Evolutionary conservation across 2,113 vertebrate genomes (phyloP).

Genomic region (Pogona vitticeps): DNA sequence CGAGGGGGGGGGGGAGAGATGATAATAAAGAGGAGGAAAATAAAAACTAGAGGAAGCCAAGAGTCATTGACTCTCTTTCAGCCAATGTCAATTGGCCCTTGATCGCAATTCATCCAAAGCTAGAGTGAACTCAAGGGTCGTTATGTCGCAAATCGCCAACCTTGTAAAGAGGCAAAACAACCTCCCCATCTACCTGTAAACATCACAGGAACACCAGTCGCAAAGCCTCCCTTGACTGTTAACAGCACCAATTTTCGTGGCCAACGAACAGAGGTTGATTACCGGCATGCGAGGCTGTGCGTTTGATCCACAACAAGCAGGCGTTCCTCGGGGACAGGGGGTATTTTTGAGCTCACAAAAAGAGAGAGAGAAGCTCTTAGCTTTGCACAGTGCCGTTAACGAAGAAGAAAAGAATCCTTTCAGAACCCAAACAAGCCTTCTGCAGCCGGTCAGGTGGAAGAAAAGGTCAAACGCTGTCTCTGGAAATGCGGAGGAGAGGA

Average conservation of each 20-base stretch:
- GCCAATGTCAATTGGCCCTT: not conserved
- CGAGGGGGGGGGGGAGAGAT: no score
- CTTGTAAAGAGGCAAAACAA: not conserved
- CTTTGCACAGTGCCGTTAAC: not conserved
- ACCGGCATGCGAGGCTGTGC: not conserved
- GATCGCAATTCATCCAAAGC: not conserved
- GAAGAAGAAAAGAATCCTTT: no score
- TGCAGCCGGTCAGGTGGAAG: not conserved
- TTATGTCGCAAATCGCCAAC: not conserved
- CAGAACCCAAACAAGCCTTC: not conserved
- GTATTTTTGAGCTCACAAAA: not conserved
- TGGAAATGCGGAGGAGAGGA: not conserved
- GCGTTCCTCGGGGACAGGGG: not conserved
- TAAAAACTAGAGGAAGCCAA: not conserved
- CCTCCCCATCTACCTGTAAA: no score
- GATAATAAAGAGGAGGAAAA: not conserved
- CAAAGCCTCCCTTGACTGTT: not conserved
- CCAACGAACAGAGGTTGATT: not conserved
- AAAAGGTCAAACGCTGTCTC: not conserved
- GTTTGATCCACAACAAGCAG: not conserved
- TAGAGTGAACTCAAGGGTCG: not conserved
- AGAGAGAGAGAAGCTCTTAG: not conserved
- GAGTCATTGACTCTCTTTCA: not conserved
- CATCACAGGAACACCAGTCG: not conserved
- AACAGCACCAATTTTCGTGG: not conserved